Evolutionary conservation across 2,797 vertebrate genomes (phyloP).

Genomic region (Melanotaenia maccullochi): DNA sequence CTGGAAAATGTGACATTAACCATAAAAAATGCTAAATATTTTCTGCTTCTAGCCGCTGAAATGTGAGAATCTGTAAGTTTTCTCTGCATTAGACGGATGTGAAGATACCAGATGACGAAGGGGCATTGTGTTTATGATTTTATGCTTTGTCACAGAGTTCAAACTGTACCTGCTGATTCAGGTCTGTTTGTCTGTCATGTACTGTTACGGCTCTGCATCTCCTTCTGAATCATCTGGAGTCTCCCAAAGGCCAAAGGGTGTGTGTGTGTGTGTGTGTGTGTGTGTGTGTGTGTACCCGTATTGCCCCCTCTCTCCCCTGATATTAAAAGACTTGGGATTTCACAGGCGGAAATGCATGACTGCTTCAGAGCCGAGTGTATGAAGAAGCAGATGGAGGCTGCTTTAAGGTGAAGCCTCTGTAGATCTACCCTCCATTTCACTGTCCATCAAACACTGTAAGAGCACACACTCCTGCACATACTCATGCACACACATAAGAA

Average conservation of each 20-base stretch:
- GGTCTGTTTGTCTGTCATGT: constrained; percentile 4
- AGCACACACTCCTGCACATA: background rate
- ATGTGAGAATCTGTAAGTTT: background rate
- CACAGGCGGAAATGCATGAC: constrained; percentile 16
- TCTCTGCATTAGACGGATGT: too few species aligned
- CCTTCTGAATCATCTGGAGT: constrained; percentile 17
- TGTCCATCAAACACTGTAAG: constrained; percentile 38
- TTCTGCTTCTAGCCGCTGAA: background rate
- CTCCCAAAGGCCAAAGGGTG: constrained; percentile 19
- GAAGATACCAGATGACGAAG: too few species aligned
- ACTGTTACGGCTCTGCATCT: background rate
- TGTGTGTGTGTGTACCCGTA: constrained; percentile 18
- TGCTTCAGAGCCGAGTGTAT: constrained; percentile 4
- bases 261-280: constrained; percentile 15
- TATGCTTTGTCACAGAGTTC: too few species aligned
- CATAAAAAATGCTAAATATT: background rate
- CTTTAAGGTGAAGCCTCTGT: constrained; percentile 55
- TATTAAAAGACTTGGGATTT: constrained; percentile 43
- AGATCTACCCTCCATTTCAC: constrained; percentile 59
- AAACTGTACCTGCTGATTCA: background rate
- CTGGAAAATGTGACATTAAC: background rate
- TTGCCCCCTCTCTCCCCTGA: background rate
- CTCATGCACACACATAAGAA: constrained; percentile 11
- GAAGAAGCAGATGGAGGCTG: constrained; percentile 45
- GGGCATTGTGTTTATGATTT: too few species aligned